phyloP scores from a whole-genome alignment of 2,888 invertebrate genomes.

The Noctua comes region DNA sequence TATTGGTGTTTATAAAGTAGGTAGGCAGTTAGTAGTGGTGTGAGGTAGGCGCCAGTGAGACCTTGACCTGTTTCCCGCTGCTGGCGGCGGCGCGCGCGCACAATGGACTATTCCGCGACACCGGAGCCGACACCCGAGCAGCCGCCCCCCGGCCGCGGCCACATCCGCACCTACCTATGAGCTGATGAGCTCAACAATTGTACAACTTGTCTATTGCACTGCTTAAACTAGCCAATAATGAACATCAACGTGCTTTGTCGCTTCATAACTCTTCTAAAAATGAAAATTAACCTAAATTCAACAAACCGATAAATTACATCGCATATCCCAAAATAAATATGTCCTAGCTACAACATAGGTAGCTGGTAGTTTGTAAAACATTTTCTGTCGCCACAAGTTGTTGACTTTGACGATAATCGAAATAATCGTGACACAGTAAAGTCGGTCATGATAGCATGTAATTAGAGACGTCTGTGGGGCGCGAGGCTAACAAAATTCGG shows the following conservation, averaged over 20 bases:
- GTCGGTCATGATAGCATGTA: conserved; percentile 85
- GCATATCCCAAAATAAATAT: conserved; percentile 47
- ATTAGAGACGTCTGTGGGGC: conserved; percentile 82
- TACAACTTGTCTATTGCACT: conserved; percentile 37
- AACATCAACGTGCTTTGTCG: conserved; percentile 1
- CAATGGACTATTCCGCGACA: conserved; percentile 86
- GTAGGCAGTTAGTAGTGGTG: conserved; percentile 62
- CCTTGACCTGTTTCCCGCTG: conserved; percentile 85
- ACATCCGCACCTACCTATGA: conserved; percentile 42
- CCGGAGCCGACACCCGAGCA: conserved; percentile 79
- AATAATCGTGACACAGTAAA: conserved; percentile 82
- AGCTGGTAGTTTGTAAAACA: conserved; percentile 55
- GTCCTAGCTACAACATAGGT: conserved; percentile 41
- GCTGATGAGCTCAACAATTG: conserved; percentile 35
- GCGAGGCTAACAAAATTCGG: conserved; percentile 85
- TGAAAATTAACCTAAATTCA: conserved; percentile 11
- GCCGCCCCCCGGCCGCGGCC: conserved; percentile 65
- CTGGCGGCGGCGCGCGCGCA: conserved; percentile 71
- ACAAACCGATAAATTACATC: conserved; percentile 41
- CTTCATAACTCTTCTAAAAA: not conserved
- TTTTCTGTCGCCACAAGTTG: conserved; percentile 71
- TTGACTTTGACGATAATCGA: conserved; percentile 79
- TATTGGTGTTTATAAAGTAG: conserved; percentile 64
- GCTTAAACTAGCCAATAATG: conserved; percentile 27
- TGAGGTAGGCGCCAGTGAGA: conserved; percentile 83